Evolutionary conservation across 1,140 invertebrate species (phyloP).

Genomic region (Hermetia illucens): DNA sequence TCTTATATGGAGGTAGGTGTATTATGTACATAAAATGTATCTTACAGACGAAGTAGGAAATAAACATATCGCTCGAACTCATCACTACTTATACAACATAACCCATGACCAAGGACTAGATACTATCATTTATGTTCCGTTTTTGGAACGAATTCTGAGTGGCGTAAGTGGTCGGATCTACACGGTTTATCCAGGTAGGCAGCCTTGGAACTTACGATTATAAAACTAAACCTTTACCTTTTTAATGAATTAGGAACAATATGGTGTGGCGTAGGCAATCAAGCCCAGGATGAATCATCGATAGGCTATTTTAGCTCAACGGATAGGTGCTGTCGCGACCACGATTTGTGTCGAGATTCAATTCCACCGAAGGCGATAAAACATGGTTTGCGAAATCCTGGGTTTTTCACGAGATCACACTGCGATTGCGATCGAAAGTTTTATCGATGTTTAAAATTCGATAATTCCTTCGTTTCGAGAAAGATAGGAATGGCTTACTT

Average conservation of each 20-base stretch:
- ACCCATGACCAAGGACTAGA: too few relatives aligned
- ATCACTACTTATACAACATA: too few relatives aligned
- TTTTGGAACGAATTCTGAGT: too few relatives aligned
- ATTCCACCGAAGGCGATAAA: background rate
- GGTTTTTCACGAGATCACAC: constrained; percentile 1
- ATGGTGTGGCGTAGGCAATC: background rate
- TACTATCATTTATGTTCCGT: too few relatives aligned
- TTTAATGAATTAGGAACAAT: background rate
- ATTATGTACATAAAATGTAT: too few relatives aligned
- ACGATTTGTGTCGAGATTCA: background rate
- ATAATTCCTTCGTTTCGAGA: background rate
- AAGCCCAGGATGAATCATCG: background rate
- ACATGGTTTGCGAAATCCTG: background rate
- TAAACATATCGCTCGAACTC: too few relatives aligned
- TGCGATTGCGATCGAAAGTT: constrained; percentile 1
- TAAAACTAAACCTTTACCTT: too few relatives aligned
- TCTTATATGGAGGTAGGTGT: too few relatives aligned
- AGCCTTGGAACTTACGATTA: too few relatives aligned
- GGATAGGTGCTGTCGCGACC: background rate
- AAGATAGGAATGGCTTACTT: constrained; percentile 1
- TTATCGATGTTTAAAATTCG: background rate
- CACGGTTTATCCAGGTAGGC: too few relatives aligned
- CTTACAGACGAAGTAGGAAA: too few relatives aligned
- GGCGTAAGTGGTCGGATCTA: too few relatives aligned
- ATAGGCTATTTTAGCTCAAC: background rate